Evolutionary conservation across 2,113 vertebrate species (phyloP), one percentile per base, ranked within the genome.

Genomic region (Nothobranchius furzeri): DNA sequence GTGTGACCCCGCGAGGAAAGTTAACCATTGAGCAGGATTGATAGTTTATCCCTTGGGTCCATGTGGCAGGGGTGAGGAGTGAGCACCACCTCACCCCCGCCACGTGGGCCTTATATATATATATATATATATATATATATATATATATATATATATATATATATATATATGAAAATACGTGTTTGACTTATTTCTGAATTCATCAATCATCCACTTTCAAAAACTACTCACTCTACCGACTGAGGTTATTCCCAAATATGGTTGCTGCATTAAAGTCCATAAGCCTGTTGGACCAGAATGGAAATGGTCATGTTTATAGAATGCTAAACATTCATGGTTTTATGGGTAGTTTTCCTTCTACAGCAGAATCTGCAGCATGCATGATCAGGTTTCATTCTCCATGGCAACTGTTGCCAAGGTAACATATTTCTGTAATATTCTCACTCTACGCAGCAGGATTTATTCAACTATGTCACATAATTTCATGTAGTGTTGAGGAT

Each of bases 351-450:
- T 4, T 12, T 56, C 76, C 78, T 64, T 62, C 54, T 68, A 11
- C 64, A 15, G 75, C 57, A 48, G 50, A 17, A 30, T 62, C 40
- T 73, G 53, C 67, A 68, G 60, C 70, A 6, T 35, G 60, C 70
- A 6, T 35, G 36, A 71, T 65, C 48, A 66, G 78, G 59, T 78
- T 76, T 82, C 15, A 52, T 55, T 80, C 58, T 51, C 43, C 64
- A 68, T 59, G 73, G 55, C 60, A 66, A 68, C 76, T 37, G 87
- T 84, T 89, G 81, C 78, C 69, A 73, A 57, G 74, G 85, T 64
- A 86, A 86, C 82, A 50, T 74, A 81, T 62, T 73, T 61, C 78
- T 74, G 65, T 75, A 74, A 74, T 69, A 60, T 76, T 83, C 70
- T 54, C 17, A 61, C 55, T 69, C 63, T 14, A 17, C 53, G 43